Evolutionary conservation across 2,888 invertebrate genomes (phyloP).

Genomic region (Andricus quercusramuli): DNA sequence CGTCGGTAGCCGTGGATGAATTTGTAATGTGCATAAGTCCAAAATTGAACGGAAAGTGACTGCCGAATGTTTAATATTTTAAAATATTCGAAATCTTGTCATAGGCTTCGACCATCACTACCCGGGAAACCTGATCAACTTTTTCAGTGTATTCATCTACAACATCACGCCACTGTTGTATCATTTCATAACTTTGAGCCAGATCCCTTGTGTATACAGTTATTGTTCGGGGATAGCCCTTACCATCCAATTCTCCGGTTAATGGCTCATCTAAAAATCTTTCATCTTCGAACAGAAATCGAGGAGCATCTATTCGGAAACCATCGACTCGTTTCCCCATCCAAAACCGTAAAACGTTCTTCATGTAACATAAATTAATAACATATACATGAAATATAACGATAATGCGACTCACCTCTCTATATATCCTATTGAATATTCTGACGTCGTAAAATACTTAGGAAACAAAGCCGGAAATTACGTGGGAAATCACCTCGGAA

Average conservation of each 20-base stretch:
- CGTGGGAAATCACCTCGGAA: too few species aligned
- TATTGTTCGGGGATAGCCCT: constrained; percentile 76
- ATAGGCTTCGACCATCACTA: constrained; percentile 83
- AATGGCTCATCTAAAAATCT: constrained; percentile 81
- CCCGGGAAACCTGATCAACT: constrained; percentile 45
- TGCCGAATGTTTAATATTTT: too few species aligned
- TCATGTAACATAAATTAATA: neutral
- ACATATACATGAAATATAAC: too few species aligned
- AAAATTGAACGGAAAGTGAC: constrained; percentile 85
- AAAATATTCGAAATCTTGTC: constrained; percentile 80
- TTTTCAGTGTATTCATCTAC: constrained; percentile 78
- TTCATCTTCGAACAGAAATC: constrained; percentile 78
- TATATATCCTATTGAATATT: too few species aligned
- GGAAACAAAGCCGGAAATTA: too few species aligned
- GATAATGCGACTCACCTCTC: too few species aligned
- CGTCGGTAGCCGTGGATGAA: constrained; percentile 79
- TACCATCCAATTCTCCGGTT: constrained; percentile 77
- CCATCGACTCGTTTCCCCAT: constrained; percentile 86
- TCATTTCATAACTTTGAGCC: constrained; percentile 81
- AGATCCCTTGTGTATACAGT: constrained; percentile 83
- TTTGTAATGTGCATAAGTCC: constrained; percentile 81
- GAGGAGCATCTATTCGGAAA: constrained; percentile 86
- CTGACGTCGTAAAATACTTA: too few species aligned
- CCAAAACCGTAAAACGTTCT: constrained; percentile 76
- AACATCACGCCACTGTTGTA: constrained; percentile 81